Percentiles rank a stretch among this genome's conserved stretches.
Evolutionary conservation across 2,888 invertebrate species (phyloP).

Genomic region (Lepeophtheirus nordmannii): DNA sequence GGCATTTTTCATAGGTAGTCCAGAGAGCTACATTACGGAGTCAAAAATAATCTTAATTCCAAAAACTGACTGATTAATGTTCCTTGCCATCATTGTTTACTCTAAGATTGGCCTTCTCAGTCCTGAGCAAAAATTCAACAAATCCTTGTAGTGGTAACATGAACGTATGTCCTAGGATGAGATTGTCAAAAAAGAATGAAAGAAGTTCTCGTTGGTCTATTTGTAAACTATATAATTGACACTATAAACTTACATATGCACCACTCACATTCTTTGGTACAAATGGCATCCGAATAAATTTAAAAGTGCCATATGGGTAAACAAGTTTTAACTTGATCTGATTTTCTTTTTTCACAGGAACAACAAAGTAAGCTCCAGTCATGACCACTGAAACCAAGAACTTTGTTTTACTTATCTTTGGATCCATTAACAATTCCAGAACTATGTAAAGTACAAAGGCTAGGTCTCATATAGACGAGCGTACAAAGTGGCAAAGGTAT

Average conservation of each 20-base stretch:
- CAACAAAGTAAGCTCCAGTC: not conserved
- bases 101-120: conserved; percentile 21
- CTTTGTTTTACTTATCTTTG: not conserved
- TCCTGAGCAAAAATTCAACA: conserved; percentile 2
- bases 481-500: too few relatives aligned
- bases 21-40: too few relatives aligned
- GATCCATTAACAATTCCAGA: not conserved
- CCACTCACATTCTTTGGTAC: not conserved
- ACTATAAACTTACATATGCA: not conserved
- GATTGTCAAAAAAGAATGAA: conserved; percentile 26
- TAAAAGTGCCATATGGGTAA: not conserved
- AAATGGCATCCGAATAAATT: not conserved
- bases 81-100: too few relatives aligned
- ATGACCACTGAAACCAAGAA: not conserved
- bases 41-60: too few relatives aligned
- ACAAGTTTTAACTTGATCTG: not conserved
- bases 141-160: conserved; percentile 24
- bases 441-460: too few relatives aligned
- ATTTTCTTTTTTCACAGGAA: not conserved
- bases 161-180: conserved; percentile 25
- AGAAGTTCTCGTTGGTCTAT: not conserved
- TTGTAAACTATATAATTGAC: not conserved
- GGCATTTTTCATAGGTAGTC: too few relatives aligned
- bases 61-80: too few relatives aligned
- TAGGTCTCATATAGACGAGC: too few relatives aligned